Base-by-base conservation (phyloP, 53 echinoderm and acorn worm species). In the Stichopus horrens region DNA sequence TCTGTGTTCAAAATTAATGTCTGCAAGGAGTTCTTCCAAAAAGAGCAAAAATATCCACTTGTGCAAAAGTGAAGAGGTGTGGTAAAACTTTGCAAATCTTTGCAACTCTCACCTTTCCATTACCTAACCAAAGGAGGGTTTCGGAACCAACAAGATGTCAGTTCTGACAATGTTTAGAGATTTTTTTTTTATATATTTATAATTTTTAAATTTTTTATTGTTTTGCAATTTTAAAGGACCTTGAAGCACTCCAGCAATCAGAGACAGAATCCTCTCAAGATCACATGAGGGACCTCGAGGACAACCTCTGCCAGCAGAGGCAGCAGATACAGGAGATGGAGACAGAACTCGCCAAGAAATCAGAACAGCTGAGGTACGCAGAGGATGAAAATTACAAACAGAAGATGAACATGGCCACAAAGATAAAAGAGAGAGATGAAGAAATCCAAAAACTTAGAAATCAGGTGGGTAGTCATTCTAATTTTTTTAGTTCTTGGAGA, bases 261-360 rank as follows among this genome's bases (percentile, higher is more conserved):
- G 98, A 97, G 75, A 86, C 98, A 4, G 98, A 97, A 80, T 93
- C 91, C 20, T 83, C 95, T 23, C 98, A 97, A 86, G 98, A 97
- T 74, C 98, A 97, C 86, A 86, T 97, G 88, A 92, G 94, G 63
- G 98, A 97, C 86, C 90, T 94, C 63, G 95, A 97, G 73, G 94
- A 95, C 55, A 91, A 93, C 59, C 75, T 92, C 77, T 76, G 71
- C 66, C 91, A 87, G 76, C 60, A 66, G 19, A 79, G 91, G 68
- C 93, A 94, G 76, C 91, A 93, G 90, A 84, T 93, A 52, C 85
- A 91, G 83, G 98, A 97, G 74, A 88, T 88, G 7, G 98, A 95
- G 88, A 80, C 89, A 53, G 98, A 97, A 78, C 83, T 97, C 52
- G 75, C 93, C 59, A 91, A 94, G 77, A 95, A 93, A 75, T 75